Base-by-base conservation (phyloP, 2,888 invertebrate genomes). In the Rotaria socialis region DNA sequence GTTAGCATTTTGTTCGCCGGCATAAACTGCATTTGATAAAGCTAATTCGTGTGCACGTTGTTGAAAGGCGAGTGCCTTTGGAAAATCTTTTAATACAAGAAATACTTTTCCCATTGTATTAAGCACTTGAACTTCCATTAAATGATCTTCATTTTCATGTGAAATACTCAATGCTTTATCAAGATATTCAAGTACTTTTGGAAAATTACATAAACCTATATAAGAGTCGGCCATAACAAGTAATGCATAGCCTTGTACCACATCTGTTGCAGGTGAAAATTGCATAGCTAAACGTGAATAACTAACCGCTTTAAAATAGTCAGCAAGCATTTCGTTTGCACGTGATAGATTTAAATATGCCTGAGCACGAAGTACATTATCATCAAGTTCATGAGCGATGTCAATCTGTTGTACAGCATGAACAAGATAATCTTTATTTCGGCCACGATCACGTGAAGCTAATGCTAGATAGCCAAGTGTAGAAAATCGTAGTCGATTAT, bases 331-430 rank as follows among this genome's bases (percentile, higher is more conserved):
- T 90, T 96, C 96, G 90, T 96, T 96, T 2, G 96, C 95, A 60
- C 95, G 93, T 3, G 96, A 96, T 89, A 96, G 92, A 91, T 96
- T 96, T 87, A 96, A 93, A 91, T 96, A 96, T 0, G 96, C 95
- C 90, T 96, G 96, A 7, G 96, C 95, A 87, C 96, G 93, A 94
- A 96, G 94, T 88, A 94, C 94, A 3, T 95, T 94, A 22, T 95
- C 95, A 90, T 96, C 95, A 88, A 95, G 92, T 90, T 95, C 95
- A 90, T 96, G 96, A 24, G 96, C 96, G 90, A 96, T 94, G 89
- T 95, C 95, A 88, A 96, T 93, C 91, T 96, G 96, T 85, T 94
- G 93, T 89, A 95, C 94, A 0, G 95, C 95, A 89, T 95, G 95
- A 89, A 96, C 95, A 89, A 96, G 92, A 87, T 96, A 95, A 90